Conservation (phyloP, 2,113 vertebrate species). For the Nyctereutes procyonoides region DNA sequence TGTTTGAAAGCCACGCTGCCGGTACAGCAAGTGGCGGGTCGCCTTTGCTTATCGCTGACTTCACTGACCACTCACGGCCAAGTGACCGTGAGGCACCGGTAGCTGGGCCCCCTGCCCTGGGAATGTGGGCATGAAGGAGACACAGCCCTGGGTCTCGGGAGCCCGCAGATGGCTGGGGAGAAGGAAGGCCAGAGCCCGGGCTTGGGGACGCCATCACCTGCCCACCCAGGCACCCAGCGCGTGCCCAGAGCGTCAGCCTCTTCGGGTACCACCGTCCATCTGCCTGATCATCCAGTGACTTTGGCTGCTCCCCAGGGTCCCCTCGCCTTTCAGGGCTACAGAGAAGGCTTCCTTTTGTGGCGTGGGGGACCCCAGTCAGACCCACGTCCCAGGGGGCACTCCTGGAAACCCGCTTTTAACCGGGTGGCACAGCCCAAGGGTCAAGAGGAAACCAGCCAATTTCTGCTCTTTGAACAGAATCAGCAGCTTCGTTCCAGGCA, state of each 20-base stretch:
- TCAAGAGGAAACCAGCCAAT: fast-evolving
- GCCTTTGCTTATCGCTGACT: background rate
- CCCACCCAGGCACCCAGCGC: fast-evolving
- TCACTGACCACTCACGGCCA: fast-evolving
- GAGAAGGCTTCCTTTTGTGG: background rate
- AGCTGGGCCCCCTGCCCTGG: background rate
- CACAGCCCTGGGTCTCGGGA: background rate
- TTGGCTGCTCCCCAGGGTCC: fast-evolving
- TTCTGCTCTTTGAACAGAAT: background rate
- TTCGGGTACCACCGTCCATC: fast-evolving
- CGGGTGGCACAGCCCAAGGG: fast-evolving
- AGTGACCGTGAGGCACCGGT: fast-evolving
- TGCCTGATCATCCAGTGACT: background rate
- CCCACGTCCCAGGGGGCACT: fast-evolving
- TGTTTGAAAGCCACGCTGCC: background rate
- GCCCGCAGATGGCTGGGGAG: background rate
- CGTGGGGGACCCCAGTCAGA: fast-evolving
- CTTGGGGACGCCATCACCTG: fast-evolving
- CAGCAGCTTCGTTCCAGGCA: background rate
- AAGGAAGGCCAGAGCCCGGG: fast-evolving
- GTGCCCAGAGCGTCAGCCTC: fast-evolving
- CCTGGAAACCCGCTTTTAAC: fast-evolving
- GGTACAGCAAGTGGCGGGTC: background rate
- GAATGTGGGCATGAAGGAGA: fast-evolving
- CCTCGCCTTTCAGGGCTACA: fast-evolving